A percentile compares a stretch with the other conserved stretches of the same genome.
These are phyloP conservation scores for Artibeus jamaicensis DNA, from an alignment of 2,797 vertebrate species.

Conservation along the genomic window DNA sequence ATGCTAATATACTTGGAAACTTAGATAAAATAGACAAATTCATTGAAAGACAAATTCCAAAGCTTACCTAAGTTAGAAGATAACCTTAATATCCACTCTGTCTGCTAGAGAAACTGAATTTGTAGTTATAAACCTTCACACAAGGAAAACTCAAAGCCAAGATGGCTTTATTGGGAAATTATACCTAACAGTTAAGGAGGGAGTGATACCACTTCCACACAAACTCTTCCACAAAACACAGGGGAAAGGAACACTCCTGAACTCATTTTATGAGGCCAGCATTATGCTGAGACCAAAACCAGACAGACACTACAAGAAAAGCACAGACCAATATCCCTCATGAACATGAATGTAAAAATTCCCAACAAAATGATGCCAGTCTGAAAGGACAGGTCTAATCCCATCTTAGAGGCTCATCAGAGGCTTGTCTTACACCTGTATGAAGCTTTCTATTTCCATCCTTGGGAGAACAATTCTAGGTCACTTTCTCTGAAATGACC, in stretches of 20 bases:
- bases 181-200: neutral
- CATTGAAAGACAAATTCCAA: conserved; percentile 9
- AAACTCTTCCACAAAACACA: neutral
- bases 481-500: neutral
- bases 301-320: neutral
- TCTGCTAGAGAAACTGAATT: neutral
- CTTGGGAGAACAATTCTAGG: neutral
- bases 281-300: neutral
- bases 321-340: neutral
- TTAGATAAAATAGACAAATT: neutral
- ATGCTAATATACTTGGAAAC: neutral
- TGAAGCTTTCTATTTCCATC: neutral
- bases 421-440: neutral
- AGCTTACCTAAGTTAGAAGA: neutral
- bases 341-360: neutral
- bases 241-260: neutral
- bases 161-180: neutral
- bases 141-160: conserved; percentile 10
- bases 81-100: neutral
- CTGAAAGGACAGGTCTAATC: neutral
- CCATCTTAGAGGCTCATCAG: neutral
- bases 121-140: neutral
- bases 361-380: neutral
- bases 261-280: neutral
- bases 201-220: neutral